Evolutionary conservation across 2,113 vertebrate species (phyloP), one percentile per base, ranked within the genome.

Genomic region (Melanerpes aurifrons): DNA sequence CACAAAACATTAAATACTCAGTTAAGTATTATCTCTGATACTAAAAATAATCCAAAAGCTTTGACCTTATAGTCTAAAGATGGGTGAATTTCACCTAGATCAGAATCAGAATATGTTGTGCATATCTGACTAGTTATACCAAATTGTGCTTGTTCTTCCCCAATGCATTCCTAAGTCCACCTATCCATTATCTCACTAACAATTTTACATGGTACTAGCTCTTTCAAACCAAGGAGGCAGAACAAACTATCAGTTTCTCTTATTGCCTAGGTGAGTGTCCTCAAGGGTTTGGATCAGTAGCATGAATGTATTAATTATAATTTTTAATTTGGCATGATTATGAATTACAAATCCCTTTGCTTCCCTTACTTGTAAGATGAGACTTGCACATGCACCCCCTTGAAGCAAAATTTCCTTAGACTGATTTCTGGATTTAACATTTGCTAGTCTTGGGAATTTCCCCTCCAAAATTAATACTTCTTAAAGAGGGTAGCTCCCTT

Each of bases 291-390:
- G 8, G 63, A 70, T 72, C 14, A 58, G 26, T 29, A 58, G 66
- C 53, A 89, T 56, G 59, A 86, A 95, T 90, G 50, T 92, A 92
- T 73, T 58, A 86, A 87, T 92, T 77, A 93, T 37, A 1, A 82
- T 91, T 96, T 96, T 94, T 74, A 86, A 82, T 74, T 50, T 80
- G 54, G 28, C 67, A 31, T 88, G 85, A 80, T 73, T 81, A 82
- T 2, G 14, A 73, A 50, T 75, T 63, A 15, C 31, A 76, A 80
- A 74, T 89, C 18, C 22, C 47, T 82, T 92, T 64, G 10, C 43
- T 93, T 87, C 50, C 25, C 69, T n/a, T 45, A 61, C 64, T 91
- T 80, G 40, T 85, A 89, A 82, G 64, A 83, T 10, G 26, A 88
- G 40, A 61, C 22, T 29, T 28, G 12, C 4, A n/a, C 12, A 37